Conservation (phyloP, 2,113 vertebrate species). For the Sminthopsis crassicaudata region DNA sequence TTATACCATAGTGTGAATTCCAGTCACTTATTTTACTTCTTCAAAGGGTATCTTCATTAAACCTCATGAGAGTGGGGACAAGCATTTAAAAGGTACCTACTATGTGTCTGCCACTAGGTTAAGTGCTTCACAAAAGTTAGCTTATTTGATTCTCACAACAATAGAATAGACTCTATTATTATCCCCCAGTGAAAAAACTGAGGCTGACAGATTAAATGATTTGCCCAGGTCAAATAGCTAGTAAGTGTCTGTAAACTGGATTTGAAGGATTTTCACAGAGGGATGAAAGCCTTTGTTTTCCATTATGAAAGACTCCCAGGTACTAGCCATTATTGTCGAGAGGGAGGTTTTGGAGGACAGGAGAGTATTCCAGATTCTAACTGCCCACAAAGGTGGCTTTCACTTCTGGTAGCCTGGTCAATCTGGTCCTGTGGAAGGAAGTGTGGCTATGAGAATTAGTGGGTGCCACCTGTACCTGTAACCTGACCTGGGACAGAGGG, state of each 20-base stretch:
- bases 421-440: background rate
- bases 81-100: background rate
- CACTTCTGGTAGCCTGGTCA: background rate
- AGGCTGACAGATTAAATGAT: background rate
- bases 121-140: background rate
- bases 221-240: background rate
- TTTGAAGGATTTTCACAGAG: background rate
- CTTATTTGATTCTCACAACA: background rate
- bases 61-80: background rate
- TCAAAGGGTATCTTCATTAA: background rate
- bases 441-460: background rate
- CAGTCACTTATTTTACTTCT: background rate
- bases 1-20: background rate
- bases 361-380: background rate
- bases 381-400: background rate
- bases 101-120: background rate
- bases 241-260: background rate
- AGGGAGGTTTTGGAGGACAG: no score
- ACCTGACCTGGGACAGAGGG: background rate
- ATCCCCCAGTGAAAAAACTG: background rate
- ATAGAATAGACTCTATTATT: background rate
- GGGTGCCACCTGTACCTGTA: background rate
- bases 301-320: background rate
- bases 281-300: background rate
- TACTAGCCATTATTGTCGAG: background rate